These are phyloP conservation scores for Holcopasites calliopsidis DNA, from an alignment of 1,140 invertebrate species.

Conservation along the genomic window DNA sequence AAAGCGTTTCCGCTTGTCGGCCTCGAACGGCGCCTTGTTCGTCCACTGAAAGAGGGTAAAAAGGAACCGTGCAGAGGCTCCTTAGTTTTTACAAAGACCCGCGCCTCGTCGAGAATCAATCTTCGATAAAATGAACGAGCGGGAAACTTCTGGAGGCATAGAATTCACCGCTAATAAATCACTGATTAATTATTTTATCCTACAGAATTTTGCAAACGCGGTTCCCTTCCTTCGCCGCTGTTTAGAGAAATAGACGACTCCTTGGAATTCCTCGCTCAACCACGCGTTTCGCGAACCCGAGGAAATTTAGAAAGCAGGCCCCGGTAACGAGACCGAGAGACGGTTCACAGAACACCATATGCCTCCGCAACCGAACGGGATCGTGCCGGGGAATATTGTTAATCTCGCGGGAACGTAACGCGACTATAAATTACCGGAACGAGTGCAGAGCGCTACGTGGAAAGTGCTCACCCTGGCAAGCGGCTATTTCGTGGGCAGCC, in stretches of 20 bases:
- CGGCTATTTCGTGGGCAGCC: not conserved
- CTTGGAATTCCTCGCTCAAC: too few relatives aligned
- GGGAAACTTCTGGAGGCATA: not conserved
- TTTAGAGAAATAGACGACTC: too few relatives aligned
- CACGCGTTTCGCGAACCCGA: not conserved
- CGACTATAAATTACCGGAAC: slow-evolving; percentile 45
- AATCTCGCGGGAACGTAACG: slow-evolving; percentile 26
- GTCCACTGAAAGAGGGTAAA: not conserved
- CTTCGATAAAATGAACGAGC: not conserved
- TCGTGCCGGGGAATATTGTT: slow-evolving; percentile 6
- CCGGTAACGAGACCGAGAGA: slow-evolving; percentile 8
- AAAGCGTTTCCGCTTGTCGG: slow-evolving; percentile 64
- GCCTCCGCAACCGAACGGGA: slow-evolving; percentile 3
- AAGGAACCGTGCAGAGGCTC: not conserved
- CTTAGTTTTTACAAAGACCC: slow-evolving; percentile 5
- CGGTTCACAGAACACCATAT: not conserved
- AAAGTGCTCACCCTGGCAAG: slow-evolving; percentile 13
- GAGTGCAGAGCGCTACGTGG: slow-evolving; percentile 8
- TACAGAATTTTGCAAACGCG: not conserved
- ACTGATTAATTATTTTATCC: not conserved
- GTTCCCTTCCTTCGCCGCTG: too few relatives aligned
- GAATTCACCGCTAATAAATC: not conserved
- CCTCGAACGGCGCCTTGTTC: slow-evolving; percentile 49
- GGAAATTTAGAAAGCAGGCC: not conserved
- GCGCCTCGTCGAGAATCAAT: not conserved